phyloP scores from a whole-genome alignment of 2,113 vertebrate species.

The Cyprinodon variegatus region DNA sequence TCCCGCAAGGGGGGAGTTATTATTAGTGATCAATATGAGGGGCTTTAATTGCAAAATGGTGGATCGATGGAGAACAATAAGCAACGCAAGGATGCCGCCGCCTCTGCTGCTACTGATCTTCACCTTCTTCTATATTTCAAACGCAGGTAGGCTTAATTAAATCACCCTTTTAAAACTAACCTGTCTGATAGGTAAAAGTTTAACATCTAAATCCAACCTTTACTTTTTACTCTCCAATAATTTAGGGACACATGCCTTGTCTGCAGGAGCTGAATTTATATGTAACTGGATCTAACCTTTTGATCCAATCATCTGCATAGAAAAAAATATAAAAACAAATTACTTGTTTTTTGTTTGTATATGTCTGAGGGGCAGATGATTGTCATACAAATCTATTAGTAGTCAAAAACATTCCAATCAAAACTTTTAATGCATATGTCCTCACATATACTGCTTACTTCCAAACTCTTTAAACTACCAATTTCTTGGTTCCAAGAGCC shows the following conservation, averaged over 20 bases:
- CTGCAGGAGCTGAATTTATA: too few species aligned
- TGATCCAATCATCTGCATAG: not conserved
- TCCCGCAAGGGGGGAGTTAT: constrained; percentile 19
- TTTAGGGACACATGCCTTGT: not conserved
- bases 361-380: not conserved
- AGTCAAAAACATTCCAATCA: not conserved
- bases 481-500: constrained; percentile 24
- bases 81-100: constrained; percentile 40
- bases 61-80: constrained; percentile 51
- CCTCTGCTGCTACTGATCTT: constrained; percentile 46
- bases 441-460: not conserved
- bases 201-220: not conserved
- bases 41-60: constrained; percentile 26
- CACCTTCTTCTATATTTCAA: constrained; percentile 26
- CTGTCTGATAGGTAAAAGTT: not conserved
- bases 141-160: constrained; percentile 59
- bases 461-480: not conserved
- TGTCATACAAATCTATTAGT: not conserved
- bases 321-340: not conserved
- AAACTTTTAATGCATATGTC: not conserved
- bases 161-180: not conserved
- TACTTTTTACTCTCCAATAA: not conserved
- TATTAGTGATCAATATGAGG: not conserved
- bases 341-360: not conserved
- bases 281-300: not conserved